Percentiles rank a stretch among this genome's conserved stretches.
phyloP scores from a whole-genome alignment of 2,888 invertebrate genomes.

The Rotaria macrura region DNA sequence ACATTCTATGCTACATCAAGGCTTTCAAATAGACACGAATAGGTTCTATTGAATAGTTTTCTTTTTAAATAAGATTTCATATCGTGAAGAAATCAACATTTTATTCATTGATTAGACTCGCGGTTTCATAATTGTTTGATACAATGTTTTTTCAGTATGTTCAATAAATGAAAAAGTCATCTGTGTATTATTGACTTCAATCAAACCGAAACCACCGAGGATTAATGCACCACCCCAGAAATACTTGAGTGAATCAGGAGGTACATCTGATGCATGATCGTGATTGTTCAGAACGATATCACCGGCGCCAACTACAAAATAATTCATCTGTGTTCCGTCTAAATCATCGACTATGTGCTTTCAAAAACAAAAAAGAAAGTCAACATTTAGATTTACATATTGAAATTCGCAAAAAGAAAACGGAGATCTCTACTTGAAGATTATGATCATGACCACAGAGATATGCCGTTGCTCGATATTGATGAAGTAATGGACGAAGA shows the following conservation, averaged over 20 bases:
- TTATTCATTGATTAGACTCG: not conserved
- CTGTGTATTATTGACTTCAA: constrained; percentile 22
- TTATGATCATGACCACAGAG: constrained; percentile 54
- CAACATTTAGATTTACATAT: not conserved
- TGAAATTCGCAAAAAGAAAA: not conserved
- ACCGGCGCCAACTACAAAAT: constrained; percentile 50
- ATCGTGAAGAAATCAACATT: no score
- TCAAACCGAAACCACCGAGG: constrained; percentile 37
- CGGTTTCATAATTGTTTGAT: constrained; percentile 31
- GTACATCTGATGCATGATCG: constrained; percentile 42
- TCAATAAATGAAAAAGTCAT: constrained; percentile 34
- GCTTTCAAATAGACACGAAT: no score
- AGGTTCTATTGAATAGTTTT: no score
- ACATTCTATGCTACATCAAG: no score
- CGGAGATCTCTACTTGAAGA: constrained; percentile 44
- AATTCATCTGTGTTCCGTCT: constrained; percentile 41
- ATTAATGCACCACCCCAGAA: constrained; percentile 46
- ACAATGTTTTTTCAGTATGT: constrained; percentile 30
- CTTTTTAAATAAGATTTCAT: no score
- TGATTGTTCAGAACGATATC: constrained; percentile 47
- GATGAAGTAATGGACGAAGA: constrained; percentile 49
- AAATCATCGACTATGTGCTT: constrained; percentile 41
- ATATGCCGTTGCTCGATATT: constrained; percentile 51
- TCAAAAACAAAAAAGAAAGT: constrained; percentile 24
- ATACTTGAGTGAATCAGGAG: constrained; percentile 40